Percentiles rank a stretch among this genome's conserved stretches.
phyloP scores from a whole-genome alignment of 2,888 invertebrate species.

The Fragum sueziense region DNA sequence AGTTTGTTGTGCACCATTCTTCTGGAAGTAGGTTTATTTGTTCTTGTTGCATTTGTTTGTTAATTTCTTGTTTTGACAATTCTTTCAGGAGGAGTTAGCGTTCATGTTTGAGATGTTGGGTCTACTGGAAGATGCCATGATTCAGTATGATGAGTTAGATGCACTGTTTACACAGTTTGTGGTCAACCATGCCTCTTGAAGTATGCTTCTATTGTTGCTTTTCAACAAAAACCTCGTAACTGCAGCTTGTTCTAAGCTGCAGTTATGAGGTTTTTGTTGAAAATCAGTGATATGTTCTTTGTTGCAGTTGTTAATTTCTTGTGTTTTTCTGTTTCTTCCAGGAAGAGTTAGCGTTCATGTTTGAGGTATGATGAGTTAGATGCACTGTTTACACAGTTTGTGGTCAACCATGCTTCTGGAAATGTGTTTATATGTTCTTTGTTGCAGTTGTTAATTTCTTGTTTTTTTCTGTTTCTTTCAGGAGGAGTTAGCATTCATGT shows the following conservation, averaged over 20 bases:
- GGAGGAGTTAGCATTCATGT: constrained; percentile 97
- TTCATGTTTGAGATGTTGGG: constrained; percentile 97
- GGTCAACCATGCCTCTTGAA: constrained; percentile 93
- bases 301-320: no score
- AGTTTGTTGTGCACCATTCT: constrained; percentile 97
- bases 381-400: constrained; percentile 97
- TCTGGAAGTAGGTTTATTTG: constrained; percentile 87
- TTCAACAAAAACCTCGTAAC: no score
- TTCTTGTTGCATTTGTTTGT: no score
- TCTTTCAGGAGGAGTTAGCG: constrained; percentile 94
- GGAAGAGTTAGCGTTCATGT: constrained; percentile 97
- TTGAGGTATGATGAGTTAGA: constrained; percentile 98
- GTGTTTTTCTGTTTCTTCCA: constrained; percentile 82
- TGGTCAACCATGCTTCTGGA: constrained; percentile 95
- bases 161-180: constrained; percentile 98
- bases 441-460: neutral
- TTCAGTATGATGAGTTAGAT: constrained; percentile 98
- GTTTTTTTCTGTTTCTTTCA: constrained; percentile 81
- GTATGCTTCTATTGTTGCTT: no score
- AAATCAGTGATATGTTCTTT: no score
- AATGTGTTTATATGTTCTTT: constrained; percentile 78
- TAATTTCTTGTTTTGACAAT: no score
- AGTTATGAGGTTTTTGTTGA: no score
- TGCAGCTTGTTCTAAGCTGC: no score
- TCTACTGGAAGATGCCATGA: constrained; percentile 95